Base-by-base conservation (phyloP, 2,113 vertebrate genomes). In the Apus apus region DNA sequence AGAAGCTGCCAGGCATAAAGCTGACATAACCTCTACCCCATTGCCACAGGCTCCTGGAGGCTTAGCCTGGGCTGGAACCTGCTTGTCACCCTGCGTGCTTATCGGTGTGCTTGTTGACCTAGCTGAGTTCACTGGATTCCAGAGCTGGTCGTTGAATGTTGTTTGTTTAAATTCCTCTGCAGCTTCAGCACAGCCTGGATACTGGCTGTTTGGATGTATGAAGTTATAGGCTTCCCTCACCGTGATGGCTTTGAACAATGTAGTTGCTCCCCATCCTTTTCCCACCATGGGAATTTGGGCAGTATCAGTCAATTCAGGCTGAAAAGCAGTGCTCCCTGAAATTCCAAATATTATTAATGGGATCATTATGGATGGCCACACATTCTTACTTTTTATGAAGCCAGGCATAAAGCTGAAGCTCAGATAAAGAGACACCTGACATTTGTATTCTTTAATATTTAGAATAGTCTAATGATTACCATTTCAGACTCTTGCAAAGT, bases 141-240 rank as follows among this genome's bases (percentile, higher is more conserved):
- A 48, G 68, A 81, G 48, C 83, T 84, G 87, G 50, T 85, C 13
- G 8, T 1, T 89, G 48, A 67, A 32, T 70, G 70, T 45, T 88
- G 60, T 94, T 94, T 89, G 30, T 94, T 88, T 93, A 80, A 96
- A 94, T 96, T 97, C 86, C 83, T 95, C 68, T 54, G 72, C 65
- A 82, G 66, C 43, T 93, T 50, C 83, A 78, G 92, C 71, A 67
- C 45, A 76, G 73, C 57, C 57, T 1, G 1, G 12, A 18, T 38
- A 48, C 43, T 19, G 56, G 27, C 38, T 64, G 9, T 85, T 79
- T 30, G 36, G 25, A 46, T 71, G 53, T 46, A 36, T 78, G 22
- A 65, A 84, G n/a, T 48, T 66, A 27, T 1, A 75, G 78, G 29
- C 25, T 91, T 93, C 38, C 57, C 27, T 91, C 38, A 20, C 15